phyloP scores from a whole-genome alignment of 2,113 vertebrate genomes.

The Scalopus aquaticus region DNA sequence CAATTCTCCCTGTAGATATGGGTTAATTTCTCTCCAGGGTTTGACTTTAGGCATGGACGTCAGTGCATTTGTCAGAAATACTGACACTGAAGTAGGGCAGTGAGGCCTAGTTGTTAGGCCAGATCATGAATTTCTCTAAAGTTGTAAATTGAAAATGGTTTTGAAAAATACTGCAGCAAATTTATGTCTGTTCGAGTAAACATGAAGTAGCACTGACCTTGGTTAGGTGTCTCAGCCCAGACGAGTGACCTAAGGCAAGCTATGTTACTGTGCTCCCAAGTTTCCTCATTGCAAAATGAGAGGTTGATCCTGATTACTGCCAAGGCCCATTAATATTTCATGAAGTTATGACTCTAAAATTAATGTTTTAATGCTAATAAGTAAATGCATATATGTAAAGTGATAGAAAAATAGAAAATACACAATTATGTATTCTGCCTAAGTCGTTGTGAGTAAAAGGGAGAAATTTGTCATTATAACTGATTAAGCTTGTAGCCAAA shows the following conservation, averaged over 20 bases:
- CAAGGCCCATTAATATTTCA: not conserved
- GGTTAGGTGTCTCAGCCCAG: not conserved
- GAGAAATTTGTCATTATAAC: constrained; percentile 15
- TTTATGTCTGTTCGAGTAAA: not conserved
- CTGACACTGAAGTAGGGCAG: not conserved
- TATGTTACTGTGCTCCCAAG: not conserved
- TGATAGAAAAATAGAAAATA: not conserved
- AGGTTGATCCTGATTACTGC: not conserved
- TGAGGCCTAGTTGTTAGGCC: not conserved
- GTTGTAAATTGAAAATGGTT: not conserved
- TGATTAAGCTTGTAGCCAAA: not conserved
- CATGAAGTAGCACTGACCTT: not conserved
- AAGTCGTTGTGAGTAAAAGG: constrained; percentile 39
- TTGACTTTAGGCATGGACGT: not conserved
- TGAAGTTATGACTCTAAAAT: not conserved
- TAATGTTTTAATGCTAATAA: not conserved
- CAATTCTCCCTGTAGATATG: not conserved
- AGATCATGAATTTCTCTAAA: not conserved
- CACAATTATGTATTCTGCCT: constrained; percentile 8
- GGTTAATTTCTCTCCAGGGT: not conserved
- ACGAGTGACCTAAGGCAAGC: not conserved
- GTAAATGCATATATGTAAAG: not conserved
- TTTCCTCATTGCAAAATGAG: not conserved
- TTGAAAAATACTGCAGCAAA: not conserved
- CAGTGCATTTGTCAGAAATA: not conserved